A percentile compares a stretch with the other conserved stretches of the same genome.
Conservation (phyloP, 92 coral and sea anemone species). For the Pocillopora meandrina region DNA sequence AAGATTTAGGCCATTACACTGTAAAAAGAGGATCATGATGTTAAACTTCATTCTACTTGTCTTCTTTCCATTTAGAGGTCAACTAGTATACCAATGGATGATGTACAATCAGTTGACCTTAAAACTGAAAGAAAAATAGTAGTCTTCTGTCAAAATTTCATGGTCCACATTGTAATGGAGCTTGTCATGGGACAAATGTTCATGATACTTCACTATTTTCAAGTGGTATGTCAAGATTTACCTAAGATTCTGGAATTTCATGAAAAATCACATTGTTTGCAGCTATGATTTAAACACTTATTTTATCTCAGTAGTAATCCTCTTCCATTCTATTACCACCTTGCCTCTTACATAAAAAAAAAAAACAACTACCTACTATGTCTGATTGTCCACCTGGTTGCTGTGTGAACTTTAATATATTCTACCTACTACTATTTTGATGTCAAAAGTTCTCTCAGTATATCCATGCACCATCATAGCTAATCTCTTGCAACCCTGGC, state of each 20-base stretch:
- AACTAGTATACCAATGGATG: too few species aligned
- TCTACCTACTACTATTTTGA: not conserved
- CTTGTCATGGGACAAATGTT: not conserved
- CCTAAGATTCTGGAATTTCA: not conserved
- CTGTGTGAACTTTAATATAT: too few species aligned
- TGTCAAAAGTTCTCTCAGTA: not conserved
- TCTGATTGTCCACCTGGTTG: too few species aligned
- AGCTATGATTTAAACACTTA: not conserved
- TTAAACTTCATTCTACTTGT: too few species aligned
- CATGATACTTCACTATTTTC: not conserved
- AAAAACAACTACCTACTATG: not conserved
- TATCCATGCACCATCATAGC: not conserved
- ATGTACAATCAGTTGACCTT: too few species aligned
- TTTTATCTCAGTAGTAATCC: not conserved
- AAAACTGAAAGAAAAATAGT: too few species aligned
- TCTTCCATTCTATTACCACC: not conserved
- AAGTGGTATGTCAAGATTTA: not conserved
- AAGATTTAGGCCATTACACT: too few species aligned
- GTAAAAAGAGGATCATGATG: too few species aligned
- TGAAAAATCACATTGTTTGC: not conserved
- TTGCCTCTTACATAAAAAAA: not conserved
- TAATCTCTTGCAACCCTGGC: slow-evolving; percentile 27
- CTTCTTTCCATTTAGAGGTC: too few species aligned
- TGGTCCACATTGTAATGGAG: too few species aligned
- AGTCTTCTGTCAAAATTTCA: too few species aligned